A percentile compares a stretch with the other conserved stretches of the same genome.
These are phyloP conservation scores for Druon quercuslanigerum DNA, from an alignment of 1,140 invertebrate species.

Conservation along the genomic window DNA sequence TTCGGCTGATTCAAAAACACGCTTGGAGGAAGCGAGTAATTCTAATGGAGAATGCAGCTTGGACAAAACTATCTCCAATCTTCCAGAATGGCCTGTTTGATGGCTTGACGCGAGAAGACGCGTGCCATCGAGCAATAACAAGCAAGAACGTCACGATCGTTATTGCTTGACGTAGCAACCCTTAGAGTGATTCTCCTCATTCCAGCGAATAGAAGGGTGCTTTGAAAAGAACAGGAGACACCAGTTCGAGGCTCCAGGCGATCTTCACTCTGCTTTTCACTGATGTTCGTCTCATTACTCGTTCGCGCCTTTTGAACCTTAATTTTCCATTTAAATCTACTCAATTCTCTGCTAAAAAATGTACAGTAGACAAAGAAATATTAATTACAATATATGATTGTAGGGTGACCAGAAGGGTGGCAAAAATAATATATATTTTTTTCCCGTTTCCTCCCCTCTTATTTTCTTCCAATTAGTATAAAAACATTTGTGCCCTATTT, in stretches of 20 bases:
- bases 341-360: neutral
- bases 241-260: neutral
- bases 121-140: constrained; percentile 62
- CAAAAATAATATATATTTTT: no score
- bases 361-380: no score
- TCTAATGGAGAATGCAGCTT: constrained; percentile 12
- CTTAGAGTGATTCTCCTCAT: neutral
- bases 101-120: constrained; percentile 52
- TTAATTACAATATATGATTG: no score
- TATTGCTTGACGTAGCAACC: constrained; percentile 53
- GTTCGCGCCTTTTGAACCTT: neutral
- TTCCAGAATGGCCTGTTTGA: constrained; percentile 55
- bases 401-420: no score
- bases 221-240: constrained; percentile 12
- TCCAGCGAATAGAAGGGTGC: neutral
- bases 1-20: constrained; percentile 2
- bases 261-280: neutral
- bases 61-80: constrained; percentile 36
- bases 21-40: neutral
- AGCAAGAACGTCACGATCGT: constrained; percentile 58
- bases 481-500: no score
- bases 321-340: neutral
- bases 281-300: neutral
- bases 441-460: no score
- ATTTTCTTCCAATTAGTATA: no score